Evolutionary conservation across 2,888 invertebrate genomes (phyloP).

Genomic region (Lamproptera curius): DNA sequence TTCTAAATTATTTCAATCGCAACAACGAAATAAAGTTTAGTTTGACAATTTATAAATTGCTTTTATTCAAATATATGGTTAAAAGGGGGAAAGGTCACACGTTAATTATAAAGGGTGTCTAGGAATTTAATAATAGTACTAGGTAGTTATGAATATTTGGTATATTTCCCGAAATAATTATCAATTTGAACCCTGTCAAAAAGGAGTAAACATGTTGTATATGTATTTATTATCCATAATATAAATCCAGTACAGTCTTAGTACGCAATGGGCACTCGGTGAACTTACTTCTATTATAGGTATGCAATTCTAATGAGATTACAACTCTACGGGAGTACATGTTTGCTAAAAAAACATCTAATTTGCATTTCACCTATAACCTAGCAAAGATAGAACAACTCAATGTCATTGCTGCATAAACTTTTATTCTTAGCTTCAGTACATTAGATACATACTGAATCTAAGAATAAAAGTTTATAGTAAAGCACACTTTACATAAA

Average conservation of each 20-base stretch:
- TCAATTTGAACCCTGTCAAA: slow-evolving; percentile 16
- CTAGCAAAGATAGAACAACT: slow-evolving; percentile 3
- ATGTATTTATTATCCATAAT: slow-evolving; percentile 34
- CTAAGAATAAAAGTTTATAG: too few species aligned
- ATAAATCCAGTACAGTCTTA: slow-evolving; percentile 64
- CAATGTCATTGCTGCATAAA: too few species aligned
- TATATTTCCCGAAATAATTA: slow-evolving; percentile 11
- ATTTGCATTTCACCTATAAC: slow-evolving; percentile 39
- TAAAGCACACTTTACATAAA: too few species aligned
- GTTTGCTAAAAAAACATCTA: slow-evolving; percentile 47
- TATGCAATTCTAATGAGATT: slow-evolving; percentile 44
- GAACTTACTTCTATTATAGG: slow-evolving; percentile 44
- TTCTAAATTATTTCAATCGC: not conserved
- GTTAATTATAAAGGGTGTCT: not conserved
- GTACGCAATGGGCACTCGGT: slow-evolving; percentile 52
- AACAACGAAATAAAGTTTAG: not conserved
- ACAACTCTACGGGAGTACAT: slow-evolving; percentile 51
- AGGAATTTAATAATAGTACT: not conserved
- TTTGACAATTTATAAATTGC: not conserved
- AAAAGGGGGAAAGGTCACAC: not conserved
- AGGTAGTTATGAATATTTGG: not conserved
- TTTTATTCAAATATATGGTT: not conserved
- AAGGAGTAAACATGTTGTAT: slow-evolving; percentile 59
- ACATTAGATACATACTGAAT: too few species aligned
- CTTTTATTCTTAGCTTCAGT: too few species aligned